Evolutionary conservation across 2,888 invertebrate species (phyloP).

Genomic region (Onchidella celtica): DNA sequence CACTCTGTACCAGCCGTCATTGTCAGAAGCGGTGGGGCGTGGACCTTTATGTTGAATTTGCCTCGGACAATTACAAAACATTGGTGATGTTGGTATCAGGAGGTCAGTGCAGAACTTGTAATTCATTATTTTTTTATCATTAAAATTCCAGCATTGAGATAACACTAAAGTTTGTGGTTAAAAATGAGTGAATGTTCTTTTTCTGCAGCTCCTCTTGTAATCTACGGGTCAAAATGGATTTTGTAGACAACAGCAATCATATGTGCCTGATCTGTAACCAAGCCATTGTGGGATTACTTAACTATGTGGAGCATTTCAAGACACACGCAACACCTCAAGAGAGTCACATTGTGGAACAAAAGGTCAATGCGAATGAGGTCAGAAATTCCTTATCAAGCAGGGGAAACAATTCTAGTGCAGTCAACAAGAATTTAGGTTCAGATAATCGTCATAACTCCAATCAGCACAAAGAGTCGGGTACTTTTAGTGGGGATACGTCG

Average conservation of each 20-base stretch:
- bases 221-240: slow-evolving; percentile 24
- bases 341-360: slow-evolving; percentile 83
- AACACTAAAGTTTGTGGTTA: no score
- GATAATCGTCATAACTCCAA: slow-evolving; percentile 3
- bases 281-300: slow-evolving; percentile 91
- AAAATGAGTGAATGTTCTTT: no score
- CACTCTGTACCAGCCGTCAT: no score
- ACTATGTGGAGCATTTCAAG: slow-evolving; percentile 92
- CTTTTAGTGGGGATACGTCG: slow-evolving; percentile 41
- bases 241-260: slow-evolving; percentile 86
- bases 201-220: background rate
- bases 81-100: no score
- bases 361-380: background rate
- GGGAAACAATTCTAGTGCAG: background rate
- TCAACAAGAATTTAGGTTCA: background rate
- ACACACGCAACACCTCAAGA: slow-evolving; percentile 32
- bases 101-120: no score
- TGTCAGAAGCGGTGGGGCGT: no score
- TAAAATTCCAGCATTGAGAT: background rate
- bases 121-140: background rate
- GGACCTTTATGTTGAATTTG: no score
- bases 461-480: slow-evolving; percentile 13
- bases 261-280: slow-evolving; percentile 92
- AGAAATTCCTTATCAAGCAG: background rate
- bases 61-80: no score